phyloP scores from a whole-genome alignment of 2,888 invertebrate genomes.

The Euphydryas editha region DNA sequence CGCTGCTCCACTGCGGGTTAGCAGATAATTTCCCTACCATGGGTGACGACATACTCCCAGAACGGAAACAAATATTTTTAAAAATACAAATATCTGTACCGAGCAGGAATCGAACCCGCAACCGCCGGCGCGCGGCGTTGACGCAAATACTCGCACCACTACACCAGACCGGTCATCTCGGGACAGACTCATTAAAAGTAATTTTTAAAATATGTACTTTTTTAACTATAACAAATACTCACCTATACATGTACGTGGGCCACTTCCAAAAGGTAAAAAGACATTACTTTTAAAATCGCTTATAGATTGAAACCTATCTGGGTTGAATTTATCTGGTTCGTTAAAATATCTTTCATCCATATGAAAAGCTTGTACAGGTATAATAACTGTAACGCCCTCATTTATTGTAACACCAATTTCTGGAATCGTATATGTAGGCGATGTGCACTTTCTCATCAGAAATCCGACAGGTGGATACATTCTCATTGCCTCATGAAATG shows the following conservation, averaged over 20 bases:
- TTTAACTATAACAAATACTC: constrained; percentile 39
- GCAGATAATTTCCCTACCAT: too few relatives aligned
- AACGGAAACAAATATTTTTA: too few relatives aligned
- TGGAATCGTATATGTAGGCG: constrained; percentile 68
- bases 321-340: constrained; percentile 65
- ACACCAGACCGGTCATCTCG: too few relatives aligned
- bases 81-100: too few relatives aligned
- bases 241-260: constrained; percentile 75
- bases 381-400: constrained; percentile 61
- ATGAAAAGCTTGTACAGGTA: constrained; percentile 71
- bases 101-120: too few relatives aligned
- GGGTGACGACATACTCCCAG: too few relatives aligned
- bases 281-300: constrained; percentile 59
- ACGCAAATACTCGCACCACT: too few relatives aligned
- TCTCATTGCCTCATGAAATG: constrained; percentile 71
- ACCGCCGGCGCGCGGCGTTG: too few relatives aligned
- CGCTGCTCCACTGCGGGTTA: too few relatives aligned
- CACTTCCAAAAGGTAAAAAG: constrained; percentile 73
- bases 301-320: constrained; percentile 65
- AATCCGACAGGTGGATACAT: constrained; percentile 73
- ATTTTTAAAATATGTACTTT: not conserved
- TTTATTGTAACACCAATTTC: constrained; percentile 67
- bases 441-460: constrained; percentile 65
- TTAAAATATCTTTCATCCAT: constrained; percentile 69
- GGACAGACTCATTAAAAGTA: too few relatives aligned